Percentiles rank a stretch among this genome's conserved stretches.
Conservation (phyloP, 2,888 invertebrate genomes). For the Trypoxylon attenuatum region DNA sequence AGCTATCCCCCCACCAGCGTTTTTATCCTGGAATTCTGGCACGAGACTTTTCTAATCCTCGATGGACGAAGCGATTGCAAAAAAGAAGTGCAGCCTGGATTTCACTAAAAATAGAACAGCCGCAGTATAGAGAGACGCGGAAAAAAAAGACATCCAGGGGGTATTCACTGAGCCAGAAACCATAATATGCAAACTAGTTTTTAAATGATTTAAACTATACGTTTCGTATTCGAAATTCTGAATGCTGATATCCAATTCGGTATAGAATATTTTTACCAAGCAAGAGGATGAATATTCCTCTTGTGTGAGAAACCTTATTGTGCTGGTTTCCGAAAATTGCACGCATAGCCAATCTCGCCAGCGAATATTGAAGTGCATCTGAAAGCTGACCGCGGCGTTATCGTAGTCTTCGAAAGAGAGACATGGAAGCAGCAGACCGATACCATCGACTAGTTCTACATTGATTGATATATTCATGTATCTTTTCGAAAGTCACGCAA, state of each 20-base stretch:
- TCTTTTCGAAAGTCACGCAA: slow-evolving; percentile 49
- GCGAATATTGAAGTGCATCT: slow-evolving; percentile 10
- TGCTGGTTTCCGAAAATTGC: too few relatives aligned
- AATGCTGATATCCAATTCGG: too few relatives aligned
- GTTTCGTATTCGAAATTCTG: too few relatives aligned
- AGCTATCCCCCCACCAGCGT: slow-evolving; percentile 13
- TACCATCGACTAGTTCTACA: slow-evolving; percentile 50
- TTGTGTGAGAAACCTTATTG: too few relatives aligned
- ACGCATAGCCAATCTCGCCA: too few relatives aligned
- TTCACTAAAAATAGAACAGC: slow-evolving; percentile 10
- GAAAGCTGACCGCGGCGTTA: slow-evolving; percentile 8
- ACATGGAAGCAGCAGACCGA: slow-evolving; percentile 23
- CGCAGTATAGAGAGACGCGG: slow-evolving; percentile 12
- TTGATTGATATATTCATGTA: slow-evolving; percentile 60
- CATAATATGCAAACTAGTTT: too few relatives aligned
- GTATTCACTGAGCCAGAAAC: too few relatives aligned
- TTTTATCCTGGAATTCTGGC: slow-evolving; percentile 43
- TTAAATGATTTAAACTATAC: too few relatives aligned
- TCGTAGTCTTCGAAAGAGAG: slow-evolving; percentile 7
- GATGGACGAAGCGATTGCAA: slow-evolving; percentile 36
- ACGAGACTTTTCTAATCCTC: slow-evolving; percentile 46
- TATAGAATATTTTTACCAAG: too few relatives aligned
- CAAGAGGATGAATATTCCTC: too few relatives aligned
- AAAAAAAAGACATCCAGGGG: slow-evolving; percentile 34
- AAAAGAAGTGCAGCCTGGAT: slow-evolving; percentile 10